Conservation (phyloP, 23 tunicate genomes). For the Halocynthia aurantium region DNA sequence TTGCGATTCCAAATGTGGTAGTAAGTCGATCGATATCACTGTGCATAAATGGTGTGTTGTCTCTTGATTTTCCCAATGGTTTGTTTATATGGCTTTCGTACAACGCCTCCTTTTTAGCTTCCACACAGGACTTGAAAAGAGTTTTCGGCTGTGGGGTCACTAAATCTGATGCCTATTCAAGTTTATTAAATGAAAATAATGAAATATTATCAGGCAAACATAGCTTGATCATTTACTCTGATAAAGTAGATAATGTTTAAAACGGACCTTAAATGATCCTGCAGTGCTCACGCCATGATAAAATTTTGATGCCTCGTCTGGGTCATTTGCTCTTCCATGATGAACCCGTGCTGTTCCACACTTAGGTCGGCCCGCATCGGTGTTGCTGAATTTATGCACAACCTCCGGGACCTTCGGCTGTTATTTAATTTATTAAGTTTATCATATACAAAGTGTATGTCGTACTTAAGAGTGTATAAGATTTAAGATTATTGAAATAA, state of each 20-base stretch:
- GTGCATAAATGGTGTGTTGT: conserved; percentile 78
- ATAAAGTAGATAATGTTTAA: neutral
- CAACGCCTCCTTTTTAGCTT: conserved; percentile 60
- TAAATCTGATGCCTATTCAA: conserved; percentile 49
- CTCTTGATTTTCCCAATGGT: conserved; percentile 80
- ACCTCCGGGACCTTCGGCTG: conserved; percentile 67
- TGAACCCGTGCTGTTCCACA: conserved; percentile 64
- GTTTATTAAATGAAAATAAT: conserved; percentile 1
- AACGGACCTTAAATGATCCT: conserved; percentile 54
- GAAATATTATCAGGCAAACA: neutral
- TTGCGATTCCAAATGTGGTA: conserved; percentile 75
- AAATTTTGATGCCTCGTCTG: conserved; percentile 62
- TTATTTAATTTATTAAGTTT: neutral
- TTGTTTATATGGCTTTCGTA: conserved; percentile 64
- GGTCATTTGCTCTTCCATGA: conserved; percentile 84
- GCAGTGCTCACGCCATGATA: conserved; percentile 81
- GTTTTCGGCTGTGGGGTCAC: conserved; percentile 61
- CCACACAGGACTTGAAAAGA: conserved; percentile 41
- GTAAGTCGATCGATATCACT: conserved; percentile 37
- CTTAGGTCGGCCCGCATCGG: conserved; percentile 79
- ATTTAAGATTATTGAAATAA: neutral
- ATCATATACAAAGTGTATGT: neutral
- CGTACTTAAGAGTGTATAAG: too few relatives aligned
- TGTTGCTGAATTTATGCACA: conserved; percentile 74
- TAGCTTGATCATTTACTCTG: neutral